Conservation (phyloP, 2,888 invertebrate species). For the Nephrocerus scutellatus region DNA sequence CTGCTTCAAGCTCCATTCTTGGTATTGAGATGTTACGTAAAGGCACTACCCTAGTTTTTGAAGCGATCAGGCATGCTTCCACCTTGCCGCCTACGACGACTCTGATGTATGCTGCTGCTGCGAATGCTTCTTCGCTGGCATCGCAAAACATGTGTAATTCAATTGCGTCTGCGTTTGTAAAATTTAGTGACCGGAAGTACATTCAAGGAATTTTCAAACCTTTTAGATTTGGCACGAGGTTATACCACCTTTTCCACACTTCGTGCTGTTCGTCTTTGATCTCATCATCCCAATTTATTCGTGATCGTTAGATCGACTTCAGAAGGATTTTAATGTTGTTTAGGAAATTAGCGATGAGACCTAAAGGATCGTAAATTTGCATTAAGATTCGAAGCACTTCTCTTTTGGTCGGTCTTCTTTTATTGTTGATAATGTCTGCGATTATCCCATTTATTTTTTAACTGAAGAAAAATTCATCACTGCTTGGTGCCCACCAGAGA, state of each 20-base stretch:
- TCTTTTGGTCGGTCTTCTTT: conserved; percentile 16
- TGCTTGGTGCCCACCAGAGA: conserved; percentile 16
- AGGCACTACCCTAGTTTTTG: conserved; percentile 9
- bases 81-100: not conserved
- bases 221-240: conserved; percentile 7
- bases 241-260: conserved; percentile 14
- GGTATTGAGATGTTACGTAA: conserved; percentile 10
- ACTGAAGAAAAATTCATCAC: conserved; percentile 15
- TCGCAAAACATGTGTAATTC: conserved; percentile 5
- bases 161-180: not conserved
- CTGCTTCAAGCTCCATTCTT: conserved; percentile 5
- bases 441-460: conserved; percentile 16
- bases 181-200: conserved; percentile 16
- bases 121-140: conserved; percentile 3
- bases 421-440: conserved; percentile 8
- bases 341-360: conserved; percentile 11
- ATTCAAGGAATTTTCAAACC: conserved; percentile 16
- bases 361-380: conserved; percentile 21
- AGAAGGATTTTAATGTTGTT: conserved; percentile 19
- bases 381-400: conserved; percentile 18
- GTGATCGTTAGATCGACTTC: conserved; percentile 19
- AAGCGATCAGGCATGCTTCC: not conserved
- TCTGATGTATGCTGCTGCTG: conserved; percentile 3
- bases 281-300: conserved; percentile 19
- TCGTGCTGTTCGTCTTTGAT: conserved; percentile 9